A percentile compares a stretch with the other conserved stretches of the same genome.
These are phyloP conservation scores for Argyresthia albistria DNA, from an alignment of 2,888 invertebrate genomes.

Conservation along the genomic window DNA sequence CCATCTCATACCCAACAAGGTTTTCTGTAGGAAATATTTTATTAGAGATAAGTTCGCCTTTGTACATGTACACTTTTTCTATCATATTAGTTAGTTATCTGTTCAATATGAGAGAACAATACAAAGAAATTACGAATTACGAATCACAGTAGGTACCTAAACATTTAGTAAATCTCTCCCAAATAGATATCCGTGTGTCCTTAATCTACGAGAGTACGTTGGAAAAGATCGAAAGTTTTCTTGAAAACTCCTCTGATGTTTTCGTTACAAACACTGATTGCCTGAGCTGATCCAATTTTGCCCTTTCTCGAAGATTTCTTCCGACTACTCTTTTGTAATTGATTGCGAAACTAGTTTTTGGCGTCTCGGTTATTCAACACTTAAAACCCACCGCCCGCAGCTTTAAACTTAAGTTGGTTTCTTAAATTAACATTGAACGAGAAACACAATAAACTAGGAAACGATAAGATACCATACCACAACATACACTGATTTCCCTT, in stretches of 20 bases:
- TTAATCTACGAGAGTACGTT: constrained; percentile 10
- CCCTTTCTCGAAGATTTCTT: not conserved
- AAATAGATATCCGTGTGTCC: constrained; percentile 6
- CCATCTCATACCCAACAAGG: too few relatives aligned
- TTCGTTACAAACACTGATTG: constrained; percentile 21
- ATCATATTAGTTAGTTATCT: not conserved
- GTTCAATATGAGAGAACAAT: not conserved
- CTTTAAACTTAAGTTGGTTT: too few relatives aligned
- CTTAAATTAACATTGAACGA: too few relatives aligned
- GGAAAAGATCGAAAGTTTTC: constrained; percentile 11
- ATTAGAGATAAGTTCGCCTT: too few relatives aligned
- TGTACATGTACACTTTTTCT: too few relatives aligned
- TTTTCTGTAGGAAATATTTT: too few relatives aligned
- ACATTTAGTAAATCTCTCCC: not conserved
- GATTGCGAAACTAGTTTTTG: too few relatives aligned
- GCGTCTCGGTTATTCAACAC: too few relatives aligned
- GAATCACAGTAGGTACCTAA: not conserved
- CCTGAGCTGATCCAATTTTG: not conserved
- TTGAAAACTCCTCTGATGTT: constrained; percentile 12
- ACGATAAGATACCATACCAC: not conserved
- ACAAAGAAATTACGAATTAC: not conserved
- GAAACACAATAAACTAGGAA: too few relatives aligned
- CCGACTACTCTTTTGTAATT: not conserved
- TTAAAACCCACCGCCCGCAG: too few relatives aligned
- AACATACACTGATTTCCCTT: not conserved